phyloP scores from a whole-genome alignment of 2,113 vertebrate species.

The Engraulis encrasicolus region DNA sequence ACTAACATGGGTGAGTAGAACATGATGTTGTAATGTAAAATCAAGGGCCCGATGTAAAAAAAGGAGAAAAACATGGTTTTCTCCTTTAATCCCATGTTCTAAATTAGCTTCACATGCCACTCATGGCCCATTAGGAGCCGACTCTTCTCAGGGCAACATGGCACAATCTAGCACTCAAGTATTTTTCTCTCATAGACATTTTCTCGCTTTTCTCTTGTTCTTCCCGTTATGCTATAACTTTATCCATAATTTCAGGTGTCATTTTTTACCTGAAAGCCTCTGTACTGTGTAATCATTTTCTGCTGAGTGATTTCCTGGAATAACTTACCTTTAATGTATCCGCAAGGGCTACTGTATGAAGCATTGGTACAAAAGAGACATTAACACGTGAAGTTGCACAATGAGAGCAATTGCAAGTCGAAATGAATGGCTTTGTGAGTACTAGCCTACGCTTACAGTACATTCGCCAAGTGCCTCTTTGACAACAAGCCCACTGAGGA shows the following conservation, averaged over 20 bases:
- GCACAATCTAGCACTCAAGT: background rate
- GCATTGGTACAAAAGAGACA: background rate
- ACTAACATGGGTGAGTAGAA: no score
- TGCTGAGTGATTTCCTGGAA: background rate
- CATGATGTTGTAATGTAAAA: no score
- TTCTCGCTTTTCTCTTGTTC: slow-evolving; percentile 41
- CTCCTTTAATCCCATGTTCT: background rate
- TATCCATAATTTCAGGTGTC: slow-evolving; percentile 40
- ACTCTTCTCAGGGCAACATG: background rate
- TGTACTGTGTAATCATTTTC: background rate
- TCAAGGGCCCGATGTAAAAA: no score
- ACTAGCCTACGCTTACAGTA: no score
- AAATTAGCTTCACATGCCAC: background rate
- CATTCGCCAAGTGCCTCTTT: no score
- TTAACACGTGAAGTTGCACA: background rate
- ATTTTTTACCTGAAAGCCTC: background rate
- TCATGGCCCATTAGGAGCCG: background rate
- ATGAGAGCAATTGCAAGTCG: background rate
- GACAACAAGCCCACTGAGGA: no score
- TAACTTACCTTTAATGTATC: background rate
- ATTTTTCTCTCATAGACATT: slow-evolving; percentile 16
- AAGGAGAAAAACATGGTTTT: background rate
- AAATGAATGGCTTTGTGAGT: background rate
- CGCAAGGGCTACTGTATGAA: background rate
- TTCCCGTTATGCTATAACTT: background rate